These are phyloP conservation scores for Lichenostomus cassidix DNA, from an alignment of 2,113 vertebrate genomes.

Conservation along the genomic window DNA sequence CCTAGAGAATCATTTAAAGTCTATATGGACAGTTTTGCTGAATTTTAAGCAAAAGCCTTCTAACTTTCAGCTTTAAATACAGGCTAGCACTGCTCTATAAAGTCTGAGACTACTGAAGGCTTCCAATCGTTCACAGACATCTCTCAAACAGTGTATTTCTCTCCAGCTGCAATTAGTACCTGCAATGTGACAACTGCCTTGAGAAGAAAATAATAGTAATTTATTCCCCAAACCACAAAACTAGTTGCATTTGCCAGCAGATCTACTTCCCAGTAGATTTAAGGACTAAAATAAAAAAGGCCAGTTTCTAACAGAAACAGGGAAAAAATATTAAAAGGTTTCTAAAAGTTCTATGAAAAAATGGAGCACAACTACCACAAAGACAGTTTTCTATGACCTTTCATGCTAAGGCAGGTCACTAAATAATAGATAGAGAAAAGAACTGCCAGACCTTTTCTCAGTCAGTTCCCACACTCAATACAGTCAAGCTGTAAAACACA, in stretches of 20 bases:
- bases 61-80: background rate
- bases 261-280: background rate
- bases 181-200: background rate
- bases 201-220: background rate
- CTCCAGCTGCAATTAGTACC: background rate
- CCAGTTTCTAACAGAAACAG: background rate
- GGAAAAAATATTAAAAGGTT: background rate
- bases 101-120: background rate
- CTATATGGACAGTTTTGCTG: background rate
- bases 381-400: slow-evolving; percentile 2
- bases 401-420: background rate
- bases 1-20: rapidly evolving
- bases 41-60: background rate
- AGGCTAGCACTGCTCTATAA: background rate
- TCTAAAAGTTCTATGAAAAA: background rate
- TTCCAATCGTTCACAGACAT: background rate
- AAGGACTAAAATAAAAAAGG: background rate
- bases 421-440: slow-evolving; percentile 23
- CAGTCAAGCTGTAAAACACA: background rate
- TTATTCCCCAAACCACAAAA: background rate
- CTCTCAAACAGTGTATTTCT: background rate
- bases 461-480: background rate
- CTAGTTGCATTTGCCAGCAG: background rate
- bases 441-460: slow-evolving; percentile 30
- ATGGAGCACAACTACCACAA: background rate